A percentile compares a stretch with the other conserved stretches of the same genome.
These are phyloP conservation scores for Epistrophe grossulariae DNA, from an alignment of 2,888 invertebrate genomes.

Conservation along the genomic window DNA sequence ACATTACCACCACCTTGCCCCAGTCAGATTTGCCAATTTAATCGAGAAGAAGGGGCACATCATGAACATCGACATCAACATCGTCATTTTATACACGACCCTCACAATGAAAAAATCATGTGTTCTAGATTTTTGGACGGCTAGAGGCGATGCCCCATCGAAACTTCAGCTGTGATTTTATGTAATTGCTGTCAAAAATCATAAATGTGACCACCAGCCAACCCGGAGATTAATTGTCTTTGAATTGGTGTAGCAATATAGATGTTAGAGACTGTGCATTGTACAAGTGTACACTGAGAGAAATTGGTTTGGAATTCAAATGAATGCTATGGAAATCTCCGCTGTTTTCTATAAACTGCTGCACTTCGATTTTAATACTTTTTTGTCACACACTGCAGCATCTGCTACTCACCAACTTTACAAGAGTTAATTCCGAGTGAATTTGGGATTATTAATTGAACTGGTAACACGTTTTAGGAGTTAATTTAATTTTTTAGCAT, in stretches of 20 bases:
- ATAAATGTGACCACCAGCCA: slow-evolving; percentile 21
- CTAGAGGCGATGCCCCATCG: slow-evolving; percentile 17
- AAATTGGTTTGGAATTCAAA: background rate
- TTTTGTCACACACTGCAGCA: too few relatives aligned
- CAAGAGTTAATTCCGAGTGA: too few relatives aligned
- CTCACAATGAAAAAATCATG: background rate
- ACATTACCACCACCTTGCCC: slow-evolving; percentile 2
- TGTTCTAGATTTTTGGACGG: background rate
- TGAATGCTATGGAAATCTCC: too few relatives aligned
- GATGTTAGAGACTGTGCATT: background rate
- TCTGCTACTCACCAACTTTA: too few relatives aligned
- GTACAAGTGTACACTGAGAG: slow-evolving; percentile 9
- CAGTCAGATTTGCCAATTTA: slow-evolving; percentile 18
- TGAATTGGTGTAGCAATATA: slow-evolving; percentile 23
- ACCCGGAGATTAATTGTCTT: slow-evolving; percentile 44
- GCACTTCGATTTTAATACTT: too few relatives aligned
- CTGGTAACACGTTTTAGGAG: too few relatives aligned
- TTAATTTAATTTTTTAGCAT: too few relatives aligned
- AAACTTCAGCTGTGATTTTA: slow-evolving; percentile 36
- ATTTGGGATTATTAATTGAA: too few relatives aligned
- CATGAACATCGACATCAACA: slow-evolving; percentile 14
- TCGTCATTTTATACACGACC: slow-evolving; percentile 2
- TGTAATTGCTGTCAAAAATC: slow-evolving; percentile 42
- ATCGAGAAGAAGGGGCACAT: slow-evolving; percentile 4
- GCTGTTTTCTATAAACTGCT: too few relatives aligned